A percentile compares a stretch with the other conserved stretches of the same genome.
phyloP scores from a whole-genome alignment of 2,888 invertebrate species.

The Caenorhabditis angaria region DNA sequence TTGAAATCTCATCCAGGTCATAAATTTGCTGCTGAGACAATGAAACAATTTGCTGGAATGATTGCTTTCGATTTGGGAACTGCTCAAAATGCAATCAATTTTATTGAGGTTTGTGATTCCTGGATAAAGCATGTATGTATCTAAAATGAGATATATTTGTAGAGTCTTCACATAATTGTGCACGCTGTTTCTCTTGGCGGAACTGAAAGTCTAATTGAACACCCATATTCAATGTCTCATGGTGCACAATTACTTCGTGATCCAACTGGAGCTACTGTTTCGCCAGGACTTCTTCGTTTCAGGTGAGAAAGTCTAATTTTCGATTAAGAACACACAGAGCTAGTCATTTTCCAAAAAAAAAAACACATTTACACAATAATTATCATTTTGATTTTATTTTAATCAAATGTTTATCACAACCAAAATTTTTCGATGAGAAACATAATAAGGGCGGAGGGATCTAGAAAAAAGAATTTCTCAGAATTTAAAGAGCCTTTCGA shows the following conservation, averaged over 20 bases:
- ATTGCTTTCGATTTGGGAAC: slow-evolving; percentile 57
- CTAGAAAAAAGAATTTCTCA: no score
- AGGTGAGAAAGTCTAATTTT: no score
- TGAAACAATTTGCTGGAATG: slow-evolving; percentile 61
- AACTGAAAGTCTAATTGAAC: slow-evolving; percentile 60
- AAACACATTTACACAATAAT: no score
- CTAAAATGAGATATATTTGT: slow-evolving; percentile 9
- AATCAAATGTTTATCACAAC: no score
- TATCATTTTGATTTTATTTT: no score
- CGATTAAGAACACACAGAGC: no score
- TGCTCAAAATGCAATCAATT: slow-evolving; percentile 43
- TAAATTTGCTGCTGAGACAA: slow-evolving; percentile 44
- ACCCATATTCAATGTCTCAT: slow-evolving; percentile 57
- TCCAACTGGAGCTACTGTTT: slow-evolving; percentile 12
- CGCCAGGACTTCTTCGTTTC: slow-evolving; percentile 53
- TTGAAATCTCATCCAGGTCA: slow-evolving; percentile 57
- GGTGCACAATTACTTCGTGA: slow-evolving; percentile 44
- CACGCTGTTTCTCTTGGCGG: slow-evolving; percentile 63
- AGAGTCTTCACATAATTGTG: slow-evolving; percentile 44
- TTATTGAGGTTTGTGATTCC: slow-evolving; percentile 42
- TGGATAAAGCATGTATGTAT: not conserved
- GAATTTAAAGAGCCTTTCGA: no score
- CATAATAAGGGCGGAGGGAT: no score
- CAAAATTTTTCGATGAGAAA: no score
- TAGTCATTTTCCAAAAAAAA: no score